Percentiles rank a stretch among this genome's conserved stretches.
Conservation (phyloP, 2,113 vertebrate genomes). For the Acanthisitta chloris region DNA sequence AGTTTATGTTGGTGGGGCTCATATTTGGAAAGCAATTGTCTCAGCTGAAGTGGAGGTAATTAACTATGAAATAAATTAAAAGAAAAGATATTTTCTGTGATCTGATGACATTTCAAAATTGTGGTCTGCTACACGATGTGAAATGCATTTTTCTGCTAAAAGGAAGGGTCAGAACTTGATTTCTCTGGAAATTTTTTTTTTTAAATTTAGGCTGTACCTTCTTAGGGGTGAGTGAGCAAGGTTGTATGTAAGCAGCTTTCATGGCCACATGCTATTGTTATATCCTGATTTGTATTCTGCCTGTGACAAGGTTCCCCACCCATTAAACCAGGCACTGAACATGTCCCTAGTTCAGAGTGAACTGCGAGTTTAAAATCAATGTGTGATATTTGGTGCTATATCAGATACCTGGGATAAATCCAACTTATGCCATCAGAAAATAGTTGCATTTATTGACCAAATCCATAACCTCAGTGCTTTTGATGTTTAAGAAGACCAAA, state of each 20-base stretch:
- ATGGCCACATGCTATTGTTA: neutral
- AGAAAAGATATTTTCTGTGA: neutral
- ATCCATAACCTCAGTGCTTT: neutral
- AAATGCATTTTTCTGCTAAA: neutral
- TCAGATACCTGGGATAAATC: neutral
- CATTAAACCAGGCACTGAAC: neutral
- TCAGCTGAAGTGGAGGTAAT: neutral
- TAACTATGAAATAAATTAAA: neutral
- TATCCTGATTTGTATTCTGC: neutral
- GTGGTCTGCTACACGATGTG: neutral
- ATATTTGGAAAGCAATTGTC: neutral
- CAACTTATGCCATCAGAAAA: neutral
- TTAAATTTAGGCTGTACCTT: neutral
- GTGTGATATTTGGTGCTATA: neutral
- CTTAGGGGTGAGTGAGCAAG: neutral
- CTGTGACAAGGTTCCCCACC: neutral
- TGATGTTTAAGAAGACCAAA: neutral
- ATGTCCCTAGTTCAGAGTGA: neutral
- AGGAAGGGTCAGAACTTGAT: neutral
- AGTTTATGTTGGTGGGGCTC: neutral
- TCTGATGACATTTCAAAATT: neutral
- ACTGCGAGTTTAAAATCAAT: neutral
- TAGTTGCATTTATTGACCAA: neutral
- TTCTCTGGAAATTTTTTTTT: neutral
- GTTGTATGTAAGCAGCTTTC: neutral